These are phyloP conservation scores for Amiota mariae DNA, from an alignment of 2,888 invertebrate genomes.

Conservation along the genomic window DNA sequence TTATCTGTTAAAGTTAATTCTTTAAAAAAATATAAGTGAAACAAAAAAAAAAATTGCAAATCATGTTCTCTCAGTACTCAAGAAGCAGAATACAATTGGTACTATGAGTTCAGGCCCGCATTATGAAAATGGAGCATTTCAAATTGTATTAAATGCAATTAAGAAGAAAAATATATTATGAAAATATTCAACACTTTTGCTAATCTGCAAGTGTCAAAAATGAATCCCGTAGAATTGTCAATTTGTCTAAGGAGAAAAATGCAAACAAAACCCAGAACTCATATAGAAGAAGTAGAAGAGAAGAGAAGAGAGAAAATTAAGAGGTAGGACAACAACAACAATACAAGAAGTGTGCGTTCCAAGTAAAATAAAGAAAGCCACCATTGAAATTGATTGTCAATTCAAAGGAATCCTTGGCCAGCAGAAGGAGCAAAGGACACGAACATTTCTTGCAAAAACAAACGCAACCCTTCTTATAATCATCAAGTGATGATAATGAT, in stretches of 20 bases:
- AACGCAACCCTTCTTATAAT: too few relatives aligned
- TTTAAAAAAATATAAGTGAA: slow-evolving; percentile 47
- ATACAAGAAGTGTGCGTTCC: slow-evolving; percentile 22
- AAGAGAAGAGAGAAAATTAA: too few relatives aligned
- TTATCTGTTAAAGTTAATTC: slow-evolving; percentile 69
- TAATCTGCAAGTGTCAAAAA: slow-evolving; percentile 71
- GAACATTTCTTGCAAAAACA: not conserved
- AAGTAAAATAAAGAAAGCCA: slow-evolving; percentile 4
- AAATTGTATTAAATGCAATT: slow-evolving; percentile 58
- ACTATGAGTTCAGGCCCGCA: not conserved
- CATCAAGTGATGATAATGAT: too few relatives aligned
- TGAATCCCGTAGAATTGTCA: slow-evolving; percentile 48
- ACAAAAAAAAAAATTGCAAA: slow-evolving; percentile 32
- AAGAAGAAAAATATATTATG: slow-evolving; percentile 61
- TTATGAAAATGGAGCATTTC: slow-evolving; percentile 55
- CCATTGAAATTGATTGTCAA: not conserved
- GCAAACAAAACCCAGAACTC: too few relatives aligned
- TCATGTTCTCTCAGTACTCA: slow-evolving; percentile 23
- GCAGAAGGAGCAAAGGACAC: not conserved
- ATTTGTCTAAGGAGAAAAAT: slow-evolving; percentile 20
- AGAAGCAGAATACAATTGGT: not conserved
- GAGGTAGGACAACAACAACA: too few relatives aligned
- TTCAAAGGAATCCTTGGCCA: too few relatives aligned
- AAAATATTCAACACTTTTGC: slow-evolving; percentile 64
- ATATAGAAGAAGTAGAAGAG: too few relatives aligned